phyloP scores from a whole-genome alignment of 2,888 invertebrate genomes.

The Pimpla rufipes region DNA sequence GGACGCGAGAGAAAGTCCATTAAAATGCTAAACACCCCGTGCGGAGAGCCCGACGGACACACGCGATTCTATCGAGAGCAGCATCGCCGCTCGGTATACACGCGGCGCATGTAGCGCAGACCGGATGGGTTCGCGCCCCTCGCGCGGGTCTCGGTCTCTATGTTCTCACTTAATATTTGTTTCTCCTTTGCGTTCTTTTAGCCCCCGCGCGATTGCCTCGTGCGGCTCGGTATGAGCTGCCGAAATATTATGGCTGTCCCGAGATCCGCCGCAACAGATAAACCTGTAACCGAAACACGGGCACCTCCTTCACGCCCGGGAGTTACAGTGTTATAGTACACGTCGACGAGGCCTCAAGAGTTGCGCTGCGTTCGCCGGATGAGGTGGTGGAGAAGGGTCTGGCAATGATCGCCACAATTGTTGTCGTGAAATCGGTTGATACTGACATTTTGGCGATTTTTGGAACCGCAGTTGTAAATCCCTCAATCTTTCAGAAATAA shows the following conservation, averaged over 20 bases:
- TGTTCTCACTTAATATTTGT: constrained; percentile 30
- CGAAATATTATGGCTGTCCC: constrained; percentile 52
- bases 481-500: no score
- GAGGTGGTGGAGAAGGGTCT: no score
- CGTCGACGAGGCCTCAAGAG: constrained; percentile 38
- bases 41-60: constrained; percentile 70
- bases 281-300: constrained; percentile 52
- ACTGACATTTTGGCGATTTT: no score
- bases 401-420: no score
- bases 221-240: constrained; percentile 45
- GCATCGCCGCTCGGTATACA: constrained; percentile 48
- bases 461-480: no score
- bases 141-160: constrained; percentile 47
- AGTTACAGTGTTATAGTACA: constrained; percentile 37
- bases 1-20: constrained; percentile 73
- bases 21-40: constrained; percentile 80
- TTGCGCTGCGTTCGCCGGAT: constrained; percentile 45
- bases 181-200: constrained; percentile 18
- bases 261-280: constrained; percentile 49
- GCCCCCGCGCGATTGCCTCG: constrained; percentile 22
- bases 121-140: constrained; percentile 47
- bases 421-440: no score
- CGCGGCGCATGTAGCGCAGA: constrained; percentile 18
- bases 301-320: constrained; percentile 36
- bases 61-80: constrained; percentile 74